phyloP scores from a whole-genome alignment of 2,888 invertebrate species.

The Tipula vernalis region DNA sequence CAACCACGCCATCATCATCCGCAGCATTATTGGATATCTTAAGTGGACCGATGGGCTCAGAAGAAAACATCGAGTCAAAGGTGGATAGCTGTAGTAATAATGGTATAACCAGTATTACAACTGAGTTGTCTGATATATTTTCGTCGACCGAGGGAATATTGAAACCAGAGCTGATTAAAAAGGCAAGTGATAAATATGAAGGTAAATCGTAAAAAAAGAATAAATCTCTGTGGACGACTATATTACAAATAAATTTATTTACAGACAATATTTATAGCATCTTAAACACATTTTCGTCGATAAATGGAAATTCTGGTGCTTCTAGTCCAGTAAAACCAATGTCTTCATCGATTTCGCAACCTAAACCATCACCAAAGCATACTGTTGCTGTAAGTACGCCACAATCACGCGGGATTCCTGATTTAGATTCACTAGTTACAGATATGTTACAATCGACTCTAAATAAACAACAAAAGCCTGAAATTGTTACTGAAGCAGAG shows the following conservation, averaged over 20 bases:
- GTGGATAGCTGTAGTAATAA: not conserved
- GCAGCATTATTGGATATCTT: not conserved
- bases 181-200: not conserved
- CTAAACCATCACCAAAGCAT: not conserved
- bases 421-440: not conserved
- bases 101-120: not conserved
- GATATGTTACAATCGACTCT: not conserved
- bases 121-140: slow-evolving; percentile 4
- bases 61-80: not conserved
- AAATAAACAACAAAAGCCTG: not conserved
- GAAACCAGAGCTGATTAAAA: not conserved
- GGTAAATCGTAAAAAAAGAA: not conserved
- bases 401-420: not conserved
- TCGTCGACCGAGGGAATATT: not conserved
- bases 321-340: not conserved
- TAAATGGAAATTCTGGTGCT: not conserved
- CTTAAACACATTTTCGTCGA: not conserved
- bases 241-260: not conserved
- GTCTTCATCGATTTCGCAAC: not conserved
- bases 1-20: not conserved
- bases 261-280: not conserved
- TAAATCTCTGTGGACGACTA: no score
- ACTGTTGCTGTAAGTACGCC: not conserved
- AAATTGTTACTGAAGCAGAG: not conserved
- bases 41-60: not conserved